These are phyloP conservation scores for Wiebesia pumilae DNA, from an alignment of 1,140 invertebrate genomes.

Conservation along the genomic window DNA sequence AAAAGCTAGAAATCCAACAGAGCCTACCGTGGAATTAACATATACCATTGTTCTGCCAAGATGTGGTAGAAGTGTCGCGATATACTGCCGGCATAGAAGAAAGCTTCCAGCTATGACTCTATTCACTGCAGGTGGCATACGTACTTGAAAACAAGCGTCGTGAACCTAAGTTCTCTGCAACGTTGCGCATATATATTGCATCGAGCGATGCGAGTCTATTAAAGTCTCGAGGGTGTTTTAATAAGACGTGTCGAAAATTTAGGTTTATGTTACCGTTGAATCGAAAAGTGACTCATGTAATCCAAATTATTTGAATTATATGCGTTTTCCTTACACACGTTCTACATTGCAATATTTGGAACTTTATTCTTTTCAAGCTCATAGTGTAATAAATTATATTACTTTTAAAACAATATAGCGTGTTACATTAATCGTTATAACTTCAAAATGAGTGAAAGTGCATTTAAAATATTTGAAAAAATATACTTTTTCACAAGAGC, in stretches of 20 bases:
- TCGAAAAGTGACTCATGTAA: conserved; percentile 28
- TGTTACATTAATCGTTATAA: neutral
- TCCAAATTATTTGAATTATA: too few relatives aligned
- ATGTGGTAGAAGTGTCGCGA: conserved; percentile 10
- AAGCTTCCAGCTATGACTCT: conserved; percentile 63
- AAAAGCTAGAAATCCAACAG: conserved; percentile 25
- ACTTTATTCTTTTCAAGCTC: neutral
- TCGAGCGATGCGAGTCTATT: conserved; percentile 21
- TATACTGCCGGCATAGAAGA: conserved; percentile 50
- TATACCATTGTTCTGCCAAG: conserved; percentile 67
- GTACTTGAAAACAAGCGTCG: conserved; percentile 22
- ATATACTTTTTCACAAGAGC: neutral
- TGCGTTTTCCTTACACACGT: neutral
- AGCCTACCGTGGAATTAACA: conserved; percentile 61
- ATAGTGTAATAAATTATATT: neutral
- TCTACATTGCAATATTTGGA: neutral
- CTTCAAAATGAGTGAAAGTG: neutral
- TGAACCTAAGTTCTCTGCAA: neutral
- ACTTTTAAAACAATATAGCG: neutral
- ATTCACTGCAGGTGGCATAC: conserved; percentile 59
- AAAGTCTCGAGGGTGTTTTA: neutral
- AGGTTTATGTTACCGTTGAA: conserved; percentile 50
- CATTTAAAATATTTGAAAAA: neutral
- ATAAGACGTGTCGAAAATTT: conserved; percentile 32
- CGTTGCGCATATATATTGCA: neutral